These are phyloP conservation scores for Thalassophryne amazonica DNA, from an alignment of 2,797 vertebrate genomes.

Conservation along the genomic window DNA sequence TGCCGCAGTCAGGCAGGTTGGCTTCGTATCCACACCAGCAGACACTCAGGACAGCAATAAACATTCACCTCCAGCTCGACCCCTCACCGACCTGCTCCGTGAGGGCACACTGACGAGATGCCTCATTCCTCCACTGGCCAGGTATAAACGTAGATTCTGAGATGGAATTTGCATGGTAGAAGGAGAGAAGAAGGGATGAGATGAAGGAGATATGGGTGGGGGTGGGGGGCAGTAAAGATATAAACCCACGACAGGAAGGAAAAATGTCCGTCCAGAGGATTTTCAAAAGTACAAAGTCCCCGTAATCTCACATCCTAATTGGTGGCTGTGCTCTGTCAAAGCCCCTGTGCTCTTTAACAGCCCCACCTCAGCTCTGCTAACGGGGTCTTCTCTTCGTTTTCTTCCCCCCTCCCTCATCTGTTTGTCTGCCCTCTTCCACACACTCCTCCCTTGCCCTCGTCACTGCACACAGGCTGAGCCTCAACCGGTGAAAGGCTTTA, in stretches of 20 bases:
- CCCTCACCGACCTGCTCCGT: background rate
- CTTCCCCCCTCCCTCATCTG: conserved; percentile 10
- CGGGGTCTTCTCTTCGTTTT: conserved; percentile 24
- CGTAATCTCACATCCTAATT: conserved; percentile 71
- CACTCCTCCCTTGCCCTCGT: conserved; percentile 54
- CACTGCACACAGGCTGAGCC: conserved; percentile 23
- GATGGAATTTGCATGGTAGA: conserved; percentile 6
- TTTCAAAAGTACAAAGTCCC: conserved; percentile 61
- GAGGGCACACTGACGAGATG: conserved; percentile 19
- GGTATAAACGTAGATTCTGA: conserved; percentile 60
- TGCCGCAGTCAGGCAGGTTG: background rate
- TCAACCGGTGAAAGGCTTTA: conserved; percentile 20
- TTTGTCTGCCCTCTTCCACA: conserved; percentile 31
- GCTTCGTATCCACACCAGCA: conserved; percentile 31
- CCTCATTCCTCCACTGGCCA: conserved; percentile 65
- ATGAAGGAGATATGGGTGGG: background rate
- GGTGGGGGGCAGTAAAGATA: conserved; percentile 23
- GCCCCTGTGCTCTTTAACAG: conserved; percentile 64
- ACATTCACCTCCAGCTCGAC: conserved; percentile 10
- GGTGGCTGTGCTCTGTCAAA: conserved; percentile 64
- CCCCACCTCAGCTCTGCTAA: conserved; percentile 5
- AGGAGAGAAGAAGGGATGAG: background rate
- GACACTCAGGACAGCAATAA: conserved; percentile 11
- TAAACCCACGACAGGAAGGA: conserved; percentile 44
- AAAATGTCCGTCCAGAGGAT: conserved; percentile 45